phyloP scores from a whole-genome alignment of 2,113 vertebrate genomes.

The Salvator merianae region DNA sequence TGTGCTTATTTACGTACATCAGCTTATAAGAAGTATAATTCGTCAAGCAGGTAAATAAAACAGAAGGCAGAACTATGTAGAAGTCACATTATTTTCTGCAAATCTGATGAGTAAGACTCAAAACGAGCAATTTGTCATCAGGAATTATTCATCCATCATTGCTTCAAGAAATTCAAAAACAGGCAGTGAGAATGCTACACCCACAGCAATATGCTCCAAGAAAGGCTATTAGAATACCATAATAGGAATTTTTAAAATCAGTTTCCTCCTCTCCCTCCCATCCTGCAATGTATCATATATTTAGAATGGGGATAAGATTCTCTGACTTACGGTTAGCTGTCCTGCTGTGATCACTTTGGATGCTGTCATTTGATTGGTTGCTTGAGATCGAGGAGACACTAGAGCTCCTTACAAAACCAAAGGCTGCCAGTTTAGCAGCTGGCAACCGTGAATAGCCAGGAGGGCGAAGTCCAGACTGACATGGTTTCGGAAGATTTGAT shows the following conservation, averaged over 20 bases:
- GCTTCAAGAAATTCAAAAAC: background rate
- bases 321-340: constrained; percentile 82
- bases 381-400: constrained; percentile 90
- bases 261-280: background rate
- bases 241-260: background rate
- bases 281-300: background rate
- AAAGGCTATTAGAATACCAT: background rate
- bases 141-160: background rate
- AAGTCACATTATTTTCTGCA: background rate
- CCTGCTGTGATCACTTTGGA: constrained; percentile 79
- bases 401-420: constrained; percentile 88
- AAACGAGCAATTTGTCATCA: background rate
- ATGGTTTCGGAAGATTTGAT: constrained; percentile 83
- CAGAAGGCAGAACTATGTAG: background rate
- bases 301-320: background rate
- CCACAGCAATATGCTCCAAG: background rate
- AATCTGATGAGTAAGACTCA: background rate
- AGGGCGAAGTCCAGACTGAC: constrained; percentile 88
- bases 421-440: constrained; percentile 82
- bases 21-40: constrained; percentile 8
- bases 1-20: constrained; percentile 28
- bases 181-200: background rate
- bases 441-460: constrained; percentile 90
- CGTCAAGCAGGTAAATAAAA: constrained; percentile 24
- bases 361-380: constrained; percentile 84